Conservation (phyloP, 23 tunicate species). For the Aplidium turbinatum region DNA sequence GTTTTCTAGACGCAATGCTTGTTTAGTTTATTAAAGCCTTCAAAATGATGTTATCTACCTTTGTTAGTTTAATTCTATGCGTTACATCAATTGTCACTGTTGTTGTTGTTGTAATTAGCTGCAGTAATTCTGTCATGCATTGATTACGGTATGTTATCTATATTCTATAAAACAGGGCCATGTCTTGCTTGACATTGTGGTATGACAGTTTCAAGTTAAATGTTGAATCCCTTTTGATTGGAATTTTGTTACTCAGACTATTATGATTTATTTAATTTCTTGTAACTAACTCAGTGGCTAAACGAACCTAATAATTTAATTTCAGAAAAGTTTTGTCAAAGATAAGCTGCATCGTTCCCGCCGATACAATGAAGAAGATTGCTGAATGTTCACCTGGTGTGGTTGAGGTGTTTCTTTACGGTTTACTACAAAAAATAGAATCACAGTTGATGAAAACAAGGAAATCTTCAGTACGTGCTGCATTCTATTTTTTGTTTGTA, state of each 20-base stretch:
- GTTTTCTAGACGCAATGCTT: too few relatives aligned
- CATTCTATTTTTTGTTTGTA: too few relatives aligned
- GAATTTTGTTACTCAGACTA: too few relatives aligned
- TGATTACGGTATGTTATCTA: too few relatives aligned
- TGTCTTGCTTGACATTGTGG: not conserved
- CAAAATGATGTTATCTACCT: too few relatives aligned
- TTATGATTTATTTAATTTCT: not conserved
- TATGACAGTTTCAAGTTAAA: not conserved
- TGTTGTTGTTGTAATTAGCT: too few relatives aligned
- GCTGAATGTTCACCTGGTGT: conserved; percentile 74
- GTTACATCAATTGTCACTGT: too few relatives aligned
- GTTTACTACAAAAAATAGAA: conserved; percentile 78
- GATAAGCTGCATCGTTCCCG: conserved; percentile 62
- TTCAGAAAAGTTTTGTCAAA: conserved; percentile 77
- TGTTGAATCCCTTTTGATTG: too few relatives aligned
- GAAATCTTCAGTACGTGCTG: not conserved
- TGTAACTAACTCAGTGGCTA: not conserved
- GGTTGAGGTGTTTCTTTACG: conserved; percentile 69
- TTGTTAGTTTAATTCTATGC: too few relatives aligned
- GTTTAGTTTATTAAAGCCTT: too few relatives aligned
- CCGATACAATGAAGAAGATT: conserved; percentile 74
- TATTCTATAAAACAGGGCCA: not conserved
- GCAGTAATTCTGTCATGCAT: too few relatives aligned
- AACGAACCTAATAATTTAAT: too few relatives aligned
- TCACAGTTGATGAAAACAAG: conserved; percentile 39